Conservation (phyloP, 1,140 invertebrate genomes). For the Psilanteris sp. region DNA sequence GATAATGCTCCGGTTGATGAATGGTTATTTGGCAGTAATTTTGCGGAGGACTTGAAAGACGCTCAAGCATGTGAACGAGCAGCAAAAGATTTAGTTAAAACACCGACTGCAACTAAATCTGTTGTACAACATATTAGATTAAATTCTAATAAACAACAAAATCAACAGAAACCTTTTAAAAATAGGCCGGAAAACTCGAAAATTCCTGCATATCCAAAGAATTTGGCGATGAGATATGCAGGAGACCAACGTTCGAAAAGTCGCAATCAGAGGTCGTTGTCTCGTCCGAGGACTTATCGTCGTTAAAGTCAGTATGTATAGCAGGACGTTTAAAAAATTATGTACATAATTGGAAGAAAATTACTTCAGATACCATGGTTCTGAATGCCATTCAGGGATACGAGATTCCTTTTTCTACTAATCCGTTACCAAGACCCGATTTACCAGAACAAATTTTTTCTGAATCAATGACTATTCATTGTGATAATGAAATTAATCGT, state of each 20-base stretch:
- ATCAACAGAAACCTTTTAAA: too few relatives aligned
- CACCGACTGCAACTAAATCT: too few relatives aligned
- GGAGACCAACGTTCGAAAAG: too few relatives aligned
- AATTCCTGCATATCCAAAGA: slow-evolving; percentile 1
- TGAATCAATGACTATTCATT: neutral
- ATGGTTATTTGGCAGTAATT: slow-evolving; percentile 1
- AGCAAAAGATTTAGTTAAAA: too few relatives aligned
- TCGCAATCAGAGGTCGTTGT: too few relatives aligned
- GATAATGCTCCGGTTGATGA: neutral
- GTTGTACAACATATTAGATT: too few relatives aligned
- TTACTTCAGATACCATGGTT: neutral
- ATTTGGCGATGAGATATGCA: too few relatives aligned
- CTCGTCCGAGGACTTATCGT: too few relatives aligned
- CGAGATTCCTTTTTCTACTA: neutral
- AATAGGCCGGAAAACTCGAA: neutral
- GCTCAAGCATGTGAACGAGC: slow-evolving; percentile 4
- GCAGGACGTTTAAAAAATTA: too few relatives aligned
- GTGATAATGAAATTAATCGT: neutral
- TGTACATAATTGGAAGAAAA: neutral
- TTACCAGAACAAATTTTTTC: neutral
- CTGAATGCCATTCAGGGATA: neutral
- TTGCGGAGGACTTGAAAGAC: neutral
- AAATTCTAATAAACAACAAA: too few relatives aligned
- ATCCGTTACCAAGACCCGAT: neutral
- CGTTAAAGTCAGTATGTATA: too few relatives aligned